Evolutionary conservation across 2,113 vertebrate species (phyloP).

Genomic region (Eclectus roratus): DNA sequence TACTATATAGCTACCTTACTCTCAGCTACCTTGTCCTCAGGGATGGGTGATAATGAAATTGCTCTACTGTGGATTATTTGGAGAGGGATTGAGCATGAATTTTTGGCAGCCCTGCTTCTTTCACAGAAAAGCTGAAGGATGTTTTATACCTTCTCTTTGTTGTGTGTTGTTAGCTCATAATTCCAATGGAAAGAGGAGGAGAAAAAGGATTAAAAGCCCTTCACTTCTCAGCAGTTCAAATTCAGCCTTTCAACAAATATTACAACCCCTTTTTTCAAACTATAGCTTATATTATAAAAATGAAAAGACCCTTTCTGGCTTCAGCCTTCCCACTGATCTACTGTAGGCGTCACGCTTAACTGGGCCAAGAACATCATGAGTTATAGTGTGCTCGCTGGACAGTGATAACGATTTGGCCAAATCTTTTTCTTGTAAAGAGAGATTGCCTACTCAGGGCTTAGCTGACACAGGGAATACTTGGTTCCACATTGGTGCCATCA

Average conservation of each 20-base stretch:
- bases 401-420: background rate
- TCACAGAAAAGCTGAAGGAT: background rate
- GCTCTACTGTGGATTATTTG: background rate
- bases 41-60: background rate
- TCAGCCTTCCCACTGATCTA: background rate
- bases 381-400: background rate
- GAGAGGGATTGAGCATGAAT: background rate
- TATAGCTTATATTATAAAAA: background rate
- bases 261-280: background rate
- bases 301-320: background rate
- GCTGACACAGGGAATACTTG: background rate
- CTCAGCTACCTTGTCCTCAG: background rate
- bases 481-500: background rate
- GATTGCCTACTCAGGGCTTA: background rate
- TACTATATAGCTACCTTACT: background rate
- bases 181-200: constrained; percentile 4
- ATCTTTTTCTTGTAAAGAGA: background rate
- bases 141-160: constrained; percentile 6
- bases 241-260: background rate
- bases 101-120: background rate
- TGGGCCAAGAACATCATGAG: background rate
- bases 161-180: background rate
- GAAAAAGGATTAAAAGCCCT: background rate
- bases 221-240: background rate
- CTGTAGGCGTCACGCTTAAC: background rate